Conservation (phyloP, 2,797 vertebrate genomes). For the Erethizon dorsatum region DNA sequence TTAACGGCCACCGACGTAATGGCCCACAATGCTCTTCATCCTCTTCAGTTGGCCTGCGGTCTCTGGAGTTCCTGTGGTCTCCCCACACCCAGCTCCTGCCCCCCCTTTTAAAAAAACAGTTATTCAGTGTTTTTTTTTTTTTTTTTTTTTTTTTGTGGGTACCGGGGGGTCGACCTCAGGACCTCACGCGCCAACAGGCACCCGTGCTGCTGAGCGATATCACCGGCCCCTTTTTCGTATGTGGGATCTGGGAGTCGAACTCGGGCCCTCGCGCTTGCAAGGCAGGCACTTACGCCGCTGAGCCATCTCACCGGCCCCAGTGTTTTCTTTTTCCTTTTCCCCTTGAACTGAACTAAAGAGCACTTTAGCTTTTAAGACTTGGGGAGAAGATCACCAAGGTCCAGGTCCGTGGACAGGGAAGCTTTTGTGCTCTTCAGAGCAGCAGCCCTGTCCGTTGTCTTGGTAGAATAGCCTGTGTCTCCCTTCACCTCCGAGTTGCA, state of each 20-base stretch:
- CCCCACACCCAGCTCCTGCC: not conserved
- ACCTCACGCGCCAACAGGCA: too few species aligned
- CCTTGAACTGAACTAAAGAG: not conserved
- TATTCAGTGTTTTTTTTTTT: not conserved
- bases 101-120: not conserved
- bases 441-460: not conserved
- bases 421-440: not conserved
- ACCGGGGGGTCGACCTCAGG: too few species aligned
- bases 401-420: fast-evolving
- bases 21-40: not conserved
- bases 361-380: not conserved
- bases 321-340: too few species aligned
- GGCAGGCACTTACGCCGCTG: too few species aligned
- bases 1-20: too few species aligned
- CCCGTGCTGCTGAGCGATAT: too few species aligned
- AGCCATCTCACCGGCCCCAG: too few species aligned
- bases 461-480: not conserved
- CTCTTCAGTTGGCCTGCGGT: not conserved
- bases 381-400: not conserved
- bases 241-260: too few species aligned
- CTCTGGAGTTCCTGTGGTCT: too few species aligned
- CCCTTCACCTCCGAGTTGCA: not conserved
- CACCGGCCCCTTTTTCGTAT: too few species aligned
- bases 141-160: too few species aligned
- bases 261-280: too few species aligned